Evolutionary conservation across 2,888 invertebrate genomes (phyloP).

Genomic region (Pseudococcus longispinus): DNA sequence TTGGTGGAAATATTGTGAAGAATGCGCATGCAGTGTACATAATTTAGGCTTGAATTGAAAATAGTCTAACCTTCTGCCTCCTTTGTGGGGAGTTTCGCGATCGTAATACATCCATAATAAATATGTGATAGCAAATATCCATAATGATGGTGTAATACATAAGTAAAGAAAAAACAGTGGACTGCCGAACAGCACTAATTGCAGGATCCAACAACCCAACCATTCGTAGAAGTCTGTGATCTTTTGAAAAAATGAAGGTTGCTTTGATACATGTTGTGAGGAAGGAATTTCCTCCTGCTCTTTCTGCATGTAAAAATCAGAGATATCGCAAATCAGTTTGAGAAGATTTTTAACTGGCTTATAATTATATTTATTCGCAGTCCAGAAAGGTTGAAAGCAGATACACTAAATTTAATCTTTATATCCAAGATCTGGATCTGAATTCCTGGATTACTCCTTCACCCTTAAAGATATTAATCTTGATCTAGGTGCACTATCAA

Average conservation of each 20-base stretch:
- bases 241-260: neutral
- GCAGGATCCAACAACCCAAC: neutral
- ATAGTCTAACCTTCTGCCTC: slow-evolving; percentile 60
- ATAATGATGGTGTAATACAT: slow-evolving; percentile 58
- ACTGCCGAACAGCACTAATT: neutral
- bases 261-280: neutral
- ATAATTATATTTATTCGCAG: no score
- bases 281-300: neutral
- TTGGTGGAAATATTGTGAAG: no score
- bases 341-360: no score
- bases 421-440: no score
- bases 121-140: slow-evolving; percentile 64
- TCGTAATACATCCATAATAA: slow-evolving; percentile 74
- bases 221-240: neutral
- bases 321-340: no score
- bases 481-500: no score
- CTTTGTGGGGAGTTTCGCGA: slow-evolving; percentile 67
- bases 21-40: no score
- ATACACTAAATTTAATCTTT: no score
- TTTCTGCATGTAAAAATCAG: neutral
- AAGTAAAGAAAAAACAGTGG: neutral
- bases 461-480: no score
- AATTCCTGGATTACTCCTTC: no score
- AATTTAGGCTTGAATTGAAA: neutral
- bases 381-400: no score